These are phyloP conservation scores for Ypsolopha scabrella DNA, from an alignment of 2,888 invertebrate species.

Conservation along the genomic window DNA sequence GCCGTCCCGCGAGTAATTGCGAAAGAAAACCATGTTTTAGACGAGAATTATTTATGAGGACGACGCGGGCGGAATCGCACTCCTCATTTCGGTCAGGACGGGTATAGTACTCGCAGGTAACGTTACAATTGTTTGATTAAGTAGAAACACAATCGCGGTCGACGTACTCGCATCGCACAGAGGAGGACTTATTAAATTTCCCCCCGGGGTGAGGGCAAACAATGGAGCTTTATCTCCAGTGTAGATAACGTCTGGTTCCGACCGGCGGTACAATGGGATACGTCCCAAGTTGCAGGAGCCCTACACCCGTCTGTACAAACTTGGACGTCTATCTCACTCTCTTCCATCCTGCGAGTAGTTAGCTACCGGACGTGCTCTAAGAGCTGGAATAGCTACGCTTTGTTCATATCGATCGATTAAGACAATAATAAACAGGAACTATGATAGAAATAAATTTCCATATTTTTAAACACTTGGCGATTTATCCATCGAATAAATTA, in stretches of 20 bases:
- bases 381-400: too few species aligned
- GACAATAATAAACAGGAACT: too few species aligned
- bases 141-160: constrained; percentile 44
- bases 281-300: constrained; percentile 10
- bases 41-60: constrained; percentile 38
- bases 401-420: too few species aligned
- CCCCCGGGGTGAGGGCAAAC: constrained; percentile 46
- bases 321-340: too few species aligned
- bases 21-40: constrained; percentile 54
- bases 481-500: too few species aligned
- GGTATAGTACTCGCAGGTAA: constrained; percentile 23
- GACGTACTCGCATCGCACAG: constrained; percentile 29
- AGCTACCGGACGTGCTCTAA: too few species aligned
- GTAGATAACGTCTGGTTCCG: constrained; percentile 50
- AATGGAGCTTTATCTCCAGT: constrained; percentile 47
- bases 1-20: constrained; percentile 45
- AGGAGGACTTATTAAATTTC: constrained; percentile 54
- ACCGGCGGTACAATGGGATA: constrained; percentile 32
- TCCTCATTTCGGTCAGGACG: constrained; percentile 11
- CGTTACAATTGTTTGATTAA: constrained; percentile 46
- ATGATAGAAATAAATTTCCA: too few species aligned
- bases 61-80: constrained; percentile 18
- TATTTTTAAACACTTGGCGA: too few species aligned
- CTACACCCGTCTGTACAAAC: too few species aligned
- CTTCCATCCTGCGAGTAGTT: too few species aligned